phyloP scores from a whole-genome alignment of 2,888 invertebrate species.

The Polymixis lichenea region DNA sequence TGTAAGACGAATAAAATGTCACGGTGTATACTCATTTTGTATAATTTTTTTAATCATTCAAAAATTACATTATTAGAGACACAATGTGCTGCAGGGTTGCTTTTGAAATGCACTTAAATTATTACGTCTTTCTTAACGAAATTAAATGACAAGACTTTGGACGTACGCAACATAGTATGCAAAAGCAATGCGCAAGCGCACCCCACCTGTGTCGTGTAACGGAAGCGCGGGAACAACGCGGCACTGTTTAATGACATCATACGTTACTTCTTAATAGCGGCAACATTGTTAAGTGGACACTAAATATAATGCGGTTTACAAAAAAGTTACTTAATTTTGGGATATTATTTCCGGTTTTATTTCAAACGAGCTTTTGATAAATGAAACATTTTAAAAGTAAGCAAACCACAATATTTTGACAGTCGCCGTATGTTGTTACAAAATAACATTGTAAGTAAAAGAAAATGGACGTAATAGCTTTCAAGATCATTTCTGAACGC shows the following conservation, averaged over 20 bases:
- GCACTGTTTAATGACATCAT: slow-evolving; percentile 56
- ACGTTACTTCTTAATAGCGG: slow-evolving; percentile 33
- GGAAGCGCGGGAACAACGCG: slow-evolving; percentile 60
- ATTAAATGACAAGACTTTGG: slow-evolving; percentile 6
- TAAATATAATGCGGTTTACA: background rate
- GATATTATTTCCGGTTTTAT: background rate
- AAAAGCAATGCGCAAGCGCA: slow-evolving; percentile 44
- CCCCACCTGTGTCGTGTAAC: slow-evolving; percentile 65
- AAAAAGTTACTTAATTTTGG: background rate
- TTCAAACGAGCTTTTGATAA: background rate
- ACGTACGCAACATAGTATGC: slow-evolving; percentile 25
- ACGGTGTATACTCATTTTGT: no score
- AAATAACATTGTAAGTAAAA: background rate
- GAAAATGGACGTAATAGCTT: background rate
- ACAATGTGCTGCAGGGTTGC: background rate
- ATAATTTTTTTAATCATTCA: background rate
- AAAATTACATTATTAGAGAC: background rate
- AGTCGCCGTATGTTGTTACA: background rate
- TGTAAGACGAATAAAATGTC: no score
- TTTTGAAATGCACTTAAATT: background rate
- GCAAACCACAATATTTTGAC: background rate
- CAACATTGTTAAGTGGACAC: slow-evolving; percentile 27
- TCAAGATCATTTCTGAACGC: background rate
- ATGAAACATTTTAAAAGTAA: background rate
- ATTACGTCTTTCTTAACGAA: background rate